Percentiles rank a stretch among this genome's conserved stretches.
These are phyloP conservation scores for Dynastes maya DNA, from an alignment of 2,888 invertebrate genomes.

Conservation along the genomic window DNA sequence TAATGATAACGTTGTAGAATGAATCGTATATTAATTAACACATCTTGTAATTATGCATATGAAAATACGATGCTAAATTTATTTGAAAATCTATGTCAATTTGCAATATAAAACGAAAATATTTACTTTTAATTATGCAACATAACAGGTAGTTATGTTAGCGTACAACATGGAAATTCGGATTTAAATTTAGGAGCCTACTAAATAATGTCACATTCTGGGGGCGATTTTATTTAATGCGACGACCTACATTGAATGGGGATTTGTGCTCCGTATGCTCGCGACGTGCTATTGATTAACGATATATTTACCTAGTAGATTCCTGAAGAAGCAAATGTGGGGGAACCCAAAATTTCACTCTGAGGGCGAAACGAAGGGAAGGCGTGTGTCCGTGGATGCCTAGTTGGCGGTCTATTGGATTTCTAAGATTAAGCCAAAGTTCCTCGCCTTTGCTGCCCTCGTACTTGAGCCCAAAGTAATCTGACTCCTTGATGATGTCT, in stretches of 20 bases:
- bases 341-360: conserved; percentile 94
- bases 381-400: conserved; percentile 73
- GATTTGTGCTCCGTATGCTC: background rate
- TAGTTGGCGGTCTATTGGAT: conserved; percentile 84
- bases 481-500: conserved; percentile 87
- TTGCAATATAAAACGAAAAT: no score
- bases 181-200: no score
- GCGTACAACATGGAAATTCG: no score
- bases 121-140: no score
- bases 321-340: conserved; percentile 90
- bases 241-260: background rate
- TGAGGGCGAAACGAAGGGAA: conserved; percentile 79
- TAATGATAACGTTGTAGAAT: no score
- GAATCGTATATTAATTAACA: no score
- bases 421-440: conserved; percentile 90
- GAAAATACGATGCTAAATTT: no score
- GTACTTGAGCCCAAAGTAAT: conserved; percentile 90
- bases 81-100: no score
- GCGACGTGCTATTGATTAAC: conserved; percentile 1
- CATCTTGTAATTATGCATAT: no score
- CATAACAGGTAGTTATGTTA: no score
- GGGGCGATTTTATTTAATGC: no score
- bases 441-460: conserved; percentile 77
- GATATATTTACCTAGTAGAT: conserved; percentile 78
- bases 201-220: no score